Evolutionary conservation across 2,113 vertebrate species (phyloP), one percentile per base, ranked within the genome.

Genomic region (Tor tambroides): DNA sequence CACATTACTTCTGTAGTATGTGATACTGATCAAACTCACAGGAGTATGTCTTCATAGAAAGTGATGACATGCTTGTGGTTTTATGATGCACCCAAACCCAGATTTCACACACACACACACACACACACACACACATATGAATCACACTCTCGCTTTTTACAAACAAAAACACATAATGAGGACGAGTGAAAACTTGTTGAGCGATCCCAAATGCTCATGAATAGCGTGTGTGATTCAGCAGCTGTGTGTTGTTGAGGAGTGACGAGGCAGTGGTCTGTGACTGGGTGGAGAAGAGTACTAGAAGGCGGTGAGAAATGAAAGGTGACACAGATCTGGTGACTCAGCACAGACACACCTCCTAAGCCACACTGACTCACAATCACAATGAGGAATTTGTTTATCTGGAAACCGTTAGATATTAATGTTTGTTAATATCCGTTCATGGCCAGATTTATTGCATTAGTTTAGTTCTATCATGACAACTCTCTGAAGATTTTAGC

Each of bases 281-380:
- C 81, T 71, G 81, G 65, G 81, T 83, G 81, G 65, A 46, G 43
- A 83, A 69, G 28, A 21, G 28, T 67, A 59, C 35, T 69, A 32
- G 28, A 69, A 80, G 35, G 30, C 23, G 23, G 54, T 80, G 78
- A 80, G 74, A 19, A 78, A 51, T 51, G 32, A 83, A 69, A 83
- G 63, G 80, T 83, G 63, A 83, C 79, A 65, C 80, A 81, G 35
- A 46, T 83, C 41, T 71, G 81, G 43, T 83, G 81, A 83, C 41
- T 83, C 81, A 82, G 80, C 80, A 71, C 81, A 51, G 43, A 32
- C 81, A 83, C 65, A 51, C 81, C 63, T 67, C 80, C 41, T 7
- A 46, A 82, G 15, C 80, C 65, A 71, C 43, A 83, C 63, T 54
- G 81, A 83, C 63, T 83, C 63, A 83, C 65, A 51, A 23, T 51